Conservation (phyloP, 2,113 vertebrate genomes). For the Pituophis catenifer region DNA sequence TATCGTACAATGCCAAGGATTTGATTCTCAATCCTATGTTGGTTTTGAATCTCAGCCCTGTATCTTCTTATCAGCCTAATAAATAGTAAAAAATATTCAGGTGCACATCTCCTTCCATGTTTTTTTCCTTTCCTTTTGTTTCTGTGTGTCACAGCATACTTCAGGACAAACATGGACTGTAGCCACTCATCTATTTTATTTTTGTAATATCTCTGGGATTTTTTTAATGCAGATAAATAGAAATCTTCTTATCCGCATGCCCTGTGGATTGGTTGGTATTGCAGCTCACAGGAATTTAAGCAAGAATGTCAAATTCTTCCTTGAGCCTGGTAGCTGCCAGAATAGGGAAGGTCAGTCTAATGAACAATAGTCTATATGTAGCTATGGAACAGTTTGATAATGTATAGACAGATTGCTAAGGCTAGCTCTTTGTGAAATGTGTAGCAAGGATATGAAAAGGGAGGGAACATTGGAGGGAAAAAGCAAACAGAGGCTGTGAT, state of each 20-base stretch:
- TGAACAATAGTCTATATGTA: not conserved
- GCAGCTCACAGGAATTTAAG: not conserved
- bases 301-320: not conserved
- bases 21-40: not conserved
- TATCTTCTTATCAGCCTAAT: not conserved
- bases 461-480: not conserved
- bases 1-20: not conserved
- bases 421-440: slow-evolving; percentile 10
- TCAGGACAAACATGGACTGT: not conserved
- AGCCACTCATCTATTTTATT: not conserved
- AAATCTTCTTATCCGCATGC: not conserved
- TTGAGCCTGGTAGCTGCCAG: not conserved
- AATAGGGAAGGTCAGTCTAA: not conserved
- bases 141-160: not conserved
- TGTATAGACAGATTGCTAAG: slow-evolving; percentile 10
- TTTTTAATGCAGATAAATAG: not conserved
- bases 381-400: slow-evolving; percentile 1
- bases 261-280: not conserved
- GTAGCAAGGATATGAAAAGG: slow-evolving; percentile 9
- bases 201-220: not conserved
- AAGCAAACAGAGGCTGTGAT: slow-evolving; percentile 28
- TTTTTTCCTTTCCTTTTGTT: not conserved
- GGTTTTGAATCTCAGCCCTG: not conserved
- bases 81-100: not conserved
- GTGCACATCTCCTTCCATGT: not conserved